A percentile compares a stretch with the other conserved stretches of the same genome.
phyloP scores from a whole-genome alignment of 2,113 vertebrate species.

The Charina bottae region DNA sequence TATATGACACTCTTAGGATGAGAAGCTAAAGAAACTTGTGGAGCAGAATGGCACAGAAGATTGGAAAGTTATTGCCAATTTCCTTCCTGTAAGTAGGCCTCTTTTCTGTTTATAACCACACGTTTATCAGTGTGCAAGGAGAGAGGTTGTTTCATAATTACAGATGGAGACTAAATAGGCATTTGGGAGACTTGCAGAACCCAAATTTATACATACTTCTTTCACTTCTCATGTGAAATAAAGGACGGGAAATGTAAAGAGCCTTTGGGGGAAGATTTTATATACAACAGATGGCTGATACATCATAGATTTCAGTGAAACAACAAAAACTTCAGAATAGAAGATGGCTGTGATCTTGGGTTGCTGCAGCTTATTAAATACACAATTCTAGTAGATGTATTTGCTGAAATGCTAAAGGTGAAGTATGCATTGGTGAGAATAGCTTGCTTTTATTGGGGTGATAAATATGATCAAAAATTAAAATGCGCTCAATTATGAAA shows the following conservation, averaged over 20 bases:
- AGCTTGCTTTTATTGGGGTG: background rate
- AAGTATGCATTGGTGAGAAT: slow-evolving; percentile 20
- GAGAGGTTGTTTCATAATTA: slow-evolving; percentile 51
- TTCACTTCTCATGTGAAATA: slow-evolving; percentile 45
- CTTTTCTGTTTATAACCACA: slow-evolving; percentile 62
- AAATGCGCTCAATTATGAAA: slow-evolving; percentile 23
- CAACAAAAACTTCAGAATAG: slow-evolving; percentile 14
- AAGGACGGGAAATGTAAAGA: slow-evolving; percentile 32
- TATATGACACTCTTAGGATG: slow-evolving; percentile 81
- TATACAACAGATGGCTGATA: slow-evolving; percentile 33
- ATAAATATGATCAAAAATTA: slow-evolving; percentile 17
- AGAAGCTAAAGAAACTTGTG: slow-evolving; percentile 96
- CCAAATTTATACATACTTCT: slow-evolving; percentile 44
- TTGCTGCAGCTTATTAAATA: slow-evolving; percentile 24
- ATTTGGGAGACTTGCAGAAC: slow-evolving; percentile 41
- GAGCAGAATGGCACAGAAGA: slow-evolving; percentile 96
- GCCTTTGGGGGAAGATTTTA: slow-evolving; percentile 2
- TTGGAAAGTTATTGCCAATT: slow-evolving; percentile 97
- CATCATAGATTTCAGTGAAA: slow-evolving; percentile 27
- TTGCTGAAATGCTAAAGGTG: slow-evolving; percentile 17
- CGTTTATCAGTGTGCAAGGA: slow-evolving; percentile 51
- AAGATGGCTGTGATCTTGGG: slow-evolving; percentile 14
- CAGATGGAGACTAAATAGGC: slow-evolving; percentile 32
- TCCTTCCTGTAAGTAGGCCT: slow-evolving; percentile 87
- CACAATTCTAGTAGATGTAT: background rate